Base-by-base conservation (phyloP, 2,888 invertebrate genomes). In the Chalcis sispes region DNA sequence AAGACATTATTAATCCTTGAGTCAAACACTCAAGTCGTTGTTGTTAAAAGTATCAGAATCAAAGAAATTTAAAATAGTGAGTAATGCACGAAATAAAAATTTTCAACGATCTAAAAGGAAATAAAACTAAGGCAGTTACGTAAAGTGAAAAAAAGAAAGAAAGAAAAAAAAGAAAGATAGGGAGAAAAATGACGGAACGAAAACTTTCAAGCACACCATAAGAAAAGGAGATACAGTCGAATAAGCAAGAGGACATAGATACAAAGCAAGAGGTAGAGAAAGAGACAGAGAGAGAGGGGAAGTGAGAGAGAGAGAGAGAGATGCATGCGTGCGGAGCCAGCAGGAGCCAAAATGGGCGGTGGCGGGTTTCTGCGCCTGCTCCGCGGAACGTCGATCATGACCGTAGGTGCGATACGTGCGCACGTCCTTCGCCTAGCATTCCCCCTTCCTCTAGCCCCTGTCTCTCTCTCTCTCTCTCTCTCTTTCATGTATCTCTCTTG, bases 281-380 rank as follows among this genome's bases (percentile, higher is more conserved):
- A n/a, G 50, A 50, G 13, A n/a, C 25, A 13, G 32, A 20, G 36
- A 23, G 40, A 25, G 56, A 20, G 8, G 50, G 23, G 25, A 20
- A 32, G 40, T 8, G 56, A 8, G 36, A 25, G 40, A 25, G 25
- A 32, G 58, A n/a, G 56, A 20, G 13, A n/a, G 36, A 25, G 36
- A 42, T 54, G 70, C 59, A 46, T 48, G 48, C 23, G 25, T 23
- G 36, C 48, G 36, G 46, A n/a, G n/a, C n/a, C n/a, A n/a, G n/a
- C n/a, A n/a, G 18, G 59, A 1, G 69, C 62, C 64, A 67, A 65
- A 54, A 66, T 72, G 71, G 70, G 64, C 46, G 65, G 65, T 62
- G 54, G 61, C 54, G 72, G 40, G 32, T 40, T 67, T 76, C 66
- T 76, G 76, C 76, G 76, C 59, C 64, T 69, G 75, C 74, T 67